These are phyloP conservation scores for Atractosteus spatula DNA, from an alignment of 2,113 vertebrate genomes.

Conservation along the genomic window DNA sequence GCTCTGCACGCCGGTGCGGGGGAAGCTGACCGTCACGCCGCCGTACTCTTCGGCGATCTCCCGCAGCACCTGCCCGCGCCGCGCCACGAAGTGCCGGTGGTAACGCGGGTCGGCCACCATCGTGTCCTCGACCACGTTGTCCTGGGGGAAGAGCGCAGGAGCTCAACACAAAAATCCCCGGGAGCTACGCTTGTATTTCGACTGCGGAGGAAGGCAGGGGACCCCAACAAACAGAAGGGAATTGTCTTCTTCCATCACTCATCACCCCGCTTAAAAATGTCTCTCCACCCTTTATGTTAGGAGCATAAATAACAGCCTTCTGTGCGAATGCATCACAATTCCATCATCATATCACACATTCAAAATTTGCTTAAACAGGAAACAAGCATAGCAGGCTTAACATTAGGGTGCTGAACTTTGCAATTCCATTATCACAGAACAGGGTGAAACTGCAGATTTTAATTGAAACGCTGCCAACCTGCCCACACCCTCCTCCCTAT, in stretches of 20 bases:
- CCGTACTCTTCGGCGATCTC: conserved; percentile 77
- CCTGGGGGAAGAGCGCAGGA: conserved; percentile 43
- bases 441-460: background rate
- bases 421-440: no score
- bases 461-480: background rate
- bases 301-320: background rate
- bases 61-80: conserved; percentile 67
- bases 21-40: conserved; percentile 71
- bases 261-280: no score
- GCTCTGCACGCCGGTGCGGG: conserved; percentile 66
- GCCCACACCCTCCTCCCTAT: background rate
- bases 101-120: conserved; percentile 69
- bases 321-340: background rate
- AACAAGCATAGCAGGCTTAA: no score
- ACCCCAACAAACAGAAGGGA: no score
- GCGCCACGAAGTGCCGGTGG: conserved; percentile 72
- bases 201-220: no score
- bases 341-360: background rate
- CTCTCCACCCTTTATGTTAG: no score
- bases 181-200: no score
- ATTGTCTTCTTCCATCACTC: no score
- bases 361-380: conserved; percentile 8
- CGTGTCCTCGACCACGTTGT: conserved; percentile 71
- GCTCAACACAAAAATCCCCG: no score
- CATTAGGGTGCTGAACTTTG: no score